A percentile compares a stretch with the other conserved stretches of the same genome.
phyloP scores from a whole-genome alignment of 2,113 vertebrate species.

The Pimephales promelas region DNA sequence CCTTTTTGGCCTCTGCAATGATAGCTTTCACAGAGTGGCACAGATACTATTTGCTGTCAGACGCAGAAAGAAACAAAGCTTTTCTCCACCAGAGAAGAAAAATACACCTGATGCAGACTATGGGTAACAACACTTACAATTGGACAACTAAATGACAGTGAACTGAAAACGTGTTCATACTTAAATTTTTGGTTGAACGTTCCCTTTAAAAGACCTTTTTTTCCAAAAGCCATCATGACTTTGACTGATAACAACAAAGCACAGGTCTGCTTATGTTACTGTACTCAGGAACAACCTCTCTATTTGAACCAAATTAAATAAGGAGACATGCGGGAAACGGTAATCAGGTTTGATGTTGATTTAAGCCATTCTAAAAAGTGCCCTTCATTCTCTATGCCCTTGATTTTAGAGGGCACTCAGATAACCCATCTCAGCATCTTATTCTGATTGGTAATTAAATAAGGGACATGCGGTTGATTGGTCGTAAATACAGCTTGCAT shows the following conservation, averaged over 20 bases:
- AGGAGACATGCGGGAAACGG: slow-evolving; percentile 58
- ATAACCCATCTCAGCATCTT: slow-evolving; percentile 33
- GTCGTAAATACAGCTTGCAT: neutral
- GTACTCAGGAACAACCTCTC: slow-evolving; percentile 26
- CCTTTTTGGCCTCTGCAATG: slow-evolving; percentile 54
- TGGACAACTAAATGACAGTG: slow-evolving; percentile 1
- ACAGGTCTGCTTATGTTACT: neutral
- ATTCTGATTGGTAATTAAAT: slow-evolving; percentile 63
- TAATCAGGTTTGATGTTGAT: slow-evolving; percentile 69
- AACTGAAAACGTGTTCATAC: neutral
- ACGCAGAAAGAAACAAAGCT: slow-evolving; percentile 58
- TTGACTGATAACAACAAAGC: slow-evolving; percentile 21
- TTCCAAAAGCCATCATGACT: slow-evolving; percentile 20
- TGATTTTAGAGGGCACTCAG: slow-evolving; percentile 49
- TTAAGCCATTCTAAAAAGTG: slow-evolving; percentile 60
- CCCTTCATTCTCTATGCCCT: slow-evolving; percentile 60
- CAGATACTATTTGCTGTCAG: slow-evolving; percentile 61
- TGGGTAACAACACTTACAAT: slow-evolving; percentile 30
- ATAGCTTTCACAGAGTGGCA: slow-evolving; percentile 59
- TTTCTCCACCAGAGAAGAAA: slow-evolving; percentile 38
- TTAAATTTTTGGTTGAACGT: neutral
- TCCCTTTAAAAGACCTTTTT: neutral
- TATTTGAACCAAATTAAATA: slow-evolving; percentile 45
- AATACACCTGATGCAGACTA: slow-evolving; percentile 49
- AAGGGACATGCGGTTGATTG: slow-evolving; percentile 59